Evolutionary conservation across 2,888 invertebrate species (phyloP).

Genomic region (Auanema sp.): DNA sequence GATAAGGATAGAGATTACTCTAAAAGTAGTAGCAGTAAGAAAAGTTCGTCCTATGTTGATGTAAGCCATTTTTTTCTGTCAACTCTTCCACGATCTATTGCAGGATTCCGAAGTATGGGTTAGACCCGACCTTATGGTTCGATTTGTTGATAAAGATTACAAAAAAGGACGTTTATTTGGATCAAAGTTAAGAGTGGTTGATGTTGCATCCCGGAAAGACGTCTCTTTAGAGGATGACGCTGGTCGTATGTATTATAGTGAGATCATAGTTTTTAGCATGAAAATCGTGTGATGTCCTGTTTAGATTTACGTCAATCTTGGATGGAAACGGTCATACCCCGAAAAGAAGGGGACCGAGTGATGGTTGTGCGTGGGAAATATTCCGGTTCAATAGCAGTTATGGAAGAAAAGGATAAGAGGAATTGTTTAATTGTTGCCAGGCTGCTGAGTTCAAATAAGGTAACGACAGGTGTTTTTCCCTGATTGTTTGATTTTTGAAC

Average conservation of each 20-base stretch:
- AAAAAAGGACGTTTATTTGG: constrained; percentile 31
- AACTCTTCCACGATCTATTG: neutral
- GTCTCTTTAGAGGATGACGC: constrained; percentile 43
- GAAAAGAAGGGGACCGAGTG: constrained; percentile 34
- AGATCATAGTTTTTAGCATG: constrained; percentile 6
- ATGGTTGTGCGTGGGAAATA: constrained; percentile 42
- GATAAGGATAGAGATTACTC: neutral
- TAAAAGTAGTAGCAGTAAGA: constrained; percentile 1
- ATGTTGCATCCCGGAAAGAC: constrained; percentile 40
- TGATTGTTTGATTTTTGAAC: neutral
- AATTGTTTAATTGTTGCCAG: constrained; percentile 23
- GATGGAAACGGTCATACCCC: constrained; percentile 49
- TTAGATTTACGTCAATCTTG: constrained; percentile 40
- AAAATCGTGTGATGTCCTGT: constrained; percentile 1
- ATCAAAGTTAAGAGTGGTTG: constrained; percentile 45
- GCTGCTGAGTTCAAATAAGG: constrained; percentile 18
- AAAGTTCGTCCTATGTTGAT: constrained; percentile 13
- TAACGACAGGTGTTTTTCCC: neutral
- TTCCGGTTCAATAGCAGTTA: constrained; percentile 32
- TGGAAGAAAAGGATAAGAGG: constrained; percentile 40
- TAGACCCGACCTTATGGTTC: constrained; percentile 36
- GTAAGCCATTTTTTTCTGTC: neutral
- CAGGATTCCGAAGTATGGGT: constrained; percentile 31
- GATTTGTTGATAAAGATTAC: constrained; percentile 43
- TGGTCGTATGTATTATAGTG: constrained; percentile 34